phyloP scores from a whole-genome alignment of 2,797 vertebrate genomes.

The Sebastiscus albofasciatus region DNA sequence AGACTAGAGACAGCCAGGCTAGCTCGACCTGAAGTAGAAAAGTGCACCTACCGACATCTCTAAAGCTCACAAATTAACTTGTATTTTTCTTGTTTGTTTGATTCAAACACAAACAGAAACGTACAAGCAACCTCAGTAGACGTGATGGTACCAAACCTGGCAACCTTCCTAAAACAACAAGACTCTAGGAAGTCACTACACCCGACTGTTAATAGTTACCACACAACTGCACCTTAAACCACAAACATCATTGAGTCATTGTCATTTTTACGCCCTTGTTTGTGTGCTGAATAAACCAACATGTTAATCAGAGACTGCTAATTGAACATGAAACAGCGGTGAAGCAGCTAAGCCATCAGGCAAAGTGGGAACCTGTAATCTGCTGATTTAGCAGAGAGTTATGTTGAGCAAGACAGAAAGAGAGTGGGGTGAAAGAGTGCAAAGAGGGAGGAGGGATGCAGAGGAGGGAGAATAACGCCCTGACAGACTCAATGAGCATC shows the following conservation, averaged over 20 bases:
- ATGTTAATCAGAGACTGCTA: not conserved
- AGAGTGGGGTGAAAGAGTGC: conserved; percentile 59
- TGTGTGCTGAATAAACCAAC: not conserved
- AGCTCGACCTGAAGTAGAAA: not conserved
- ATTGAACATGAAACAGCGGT: not conserved
- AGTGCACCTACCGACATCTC: not conserved
- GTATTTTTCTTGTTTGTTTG: not conserved
- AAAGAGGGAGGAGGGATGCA: conserved; percentile 32
- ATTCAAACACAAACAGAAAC: not conserved
- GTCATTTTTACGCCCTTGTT: not conserved
- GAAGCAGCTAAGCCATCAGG: not conserved
- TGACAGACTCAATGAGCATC: conserved; percentile 64
- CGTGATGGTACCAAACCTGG: not conserved
- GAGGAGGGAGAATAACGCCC: conserved; percentile 33
- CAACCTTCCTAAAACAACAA: not conserved
- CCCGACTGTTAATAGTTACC: not conserved
- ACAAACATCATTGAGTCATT: not conserved
- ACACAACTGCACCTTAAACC: not conserved
- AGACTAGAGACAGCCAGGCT: not conserved
- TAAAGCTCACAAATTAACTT: not conserved
- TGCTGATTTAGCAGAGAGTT: conserved; percentile 61
- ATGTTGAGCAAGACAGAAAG: conserved; percentile 17
- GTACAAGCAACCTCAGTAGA: not conserved
- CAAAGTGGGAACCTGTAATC: conserved; percentile 37
- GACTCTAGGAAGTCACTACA: not conserved